Evolutionary conservation across 2,888 invertebrate genomes (phyloP).

Genomic region (Nymphalis c-album): DNA sequence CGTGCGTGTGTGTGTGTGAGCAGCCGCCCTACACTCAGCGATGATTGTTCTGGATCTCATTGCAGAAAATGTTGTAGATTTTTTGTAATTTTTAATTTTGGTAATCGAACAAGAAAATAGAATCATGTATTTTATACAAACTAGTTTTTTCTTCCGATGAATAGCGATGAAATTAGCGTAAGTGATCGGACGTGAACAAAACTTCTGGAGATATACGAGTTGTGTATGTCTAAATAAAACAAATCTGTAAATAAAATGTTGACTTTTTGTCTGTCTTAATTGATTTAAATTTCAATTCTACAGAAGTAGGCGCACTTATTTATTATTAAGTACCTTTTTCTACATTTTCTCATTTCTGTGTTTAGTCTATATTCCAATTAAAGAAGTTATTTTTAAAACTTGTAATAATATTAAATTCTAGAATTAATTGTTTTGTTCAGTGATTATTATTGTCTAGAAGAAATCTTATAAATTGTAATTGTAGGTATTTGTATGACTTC

Average conservation of each 20-base stretch:
- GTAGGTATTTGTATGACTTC: constrained; percentile 12
- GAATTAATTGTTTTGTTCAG: background rate
- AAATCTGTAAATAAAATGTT: constrained; percentile 78
- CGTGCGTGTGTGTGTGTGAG: constrained; percentile 40
- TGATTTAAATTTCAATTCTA: constrained; percentile 12
- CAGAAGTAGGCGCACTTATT: background rate
- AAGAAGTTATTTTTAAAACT: background rate
- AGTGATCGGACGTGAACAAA: constrained; percentile 78
- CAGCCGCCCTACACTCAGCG: constrained; percentile 52
- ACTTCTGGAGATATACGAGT: constrained; percentile 70
- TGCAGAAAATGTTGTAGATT: constrained; percentile 71
- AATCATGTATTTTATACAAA: constrained; percentile 80
- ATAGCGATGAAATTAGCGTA: constrained; percentile 73
- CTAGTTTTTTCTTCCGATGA: constrained; percentile 72
- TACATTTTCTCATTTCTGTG: background rate
- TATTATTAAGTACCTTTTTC: constrained; percentile 3
- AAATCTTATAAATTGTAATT: constrained; percentile 3
- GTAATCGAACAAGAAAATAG: constrained; percentile 65
- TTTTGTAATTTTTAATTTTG: constrained; percentile 66
- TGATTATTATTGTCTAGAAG: background rate
- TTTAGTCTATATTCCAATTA: constrained; percentile 6
- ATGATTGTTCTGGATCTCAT: constrained; percentile 73
- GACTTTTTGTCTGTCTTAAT: constrained; percentile 63
- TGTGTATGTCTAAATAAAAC: constrained; percentile 76
- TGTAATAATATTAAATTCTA: background rate